Conservation (phyloP, 30 jellyfish, hydroid and myxozoan species). For the Mastigias papua region DNA sequence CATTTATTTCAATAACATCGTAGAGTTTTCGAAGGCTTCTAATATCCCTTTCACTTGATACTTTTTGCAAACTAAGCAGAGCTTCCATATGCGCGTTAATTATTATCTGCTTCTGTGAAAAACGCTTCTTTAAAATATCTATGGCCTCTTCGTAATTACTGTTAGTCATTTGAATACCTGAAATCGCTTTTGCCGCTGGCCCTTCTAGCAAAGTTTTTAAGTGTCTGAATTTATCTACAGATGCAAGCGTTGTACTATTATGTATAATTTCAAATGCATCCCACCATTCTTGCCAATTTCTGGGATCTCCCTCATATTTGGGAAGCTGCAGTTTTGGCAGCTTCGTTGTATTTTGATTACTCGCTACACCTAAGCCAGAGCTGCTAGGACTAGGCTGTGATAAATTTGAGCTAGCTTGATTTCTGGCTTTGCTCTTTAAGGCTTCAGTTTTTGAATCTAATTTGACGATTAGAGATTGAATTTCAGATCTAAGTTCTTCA, state of each 20-base stretch:
- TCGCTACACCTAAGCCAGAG: background rate
- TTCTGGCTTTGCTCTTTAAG: constrained; percentile 8
- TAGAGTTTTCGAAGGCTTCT: constrained; percentile 9
- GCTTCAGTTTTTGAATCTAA: constrained; percentile 16
- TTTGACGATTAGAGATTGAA: constrained; percentile 28
- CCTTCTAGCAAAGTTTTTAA: constrained; percentile 28
- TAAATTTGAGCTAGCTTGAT: background rate
- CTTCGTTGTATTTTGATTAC: constrained; percentile 24
- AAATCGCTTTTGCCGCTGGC: constrained; percentile 34
- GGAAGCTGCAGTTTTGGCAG: constrained; percentile 44
- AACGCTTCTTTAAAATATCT: constrained; percentile 24
- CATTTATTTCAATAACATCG: constrained; percentile 30
- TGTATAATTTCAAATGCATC: constrained; percentile 23
- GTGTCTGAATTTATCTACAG: constrained; percentile 37
- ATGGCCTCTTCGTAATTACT: constrained; percentile 33
- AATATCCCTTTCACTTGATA: constrained; percentile 2
- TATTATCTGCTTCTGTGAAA: constrained; percentile 30
- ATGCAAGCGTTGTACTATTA: constrained; percentile 5
- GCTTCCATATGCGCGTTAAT: constrained; percentile 51
- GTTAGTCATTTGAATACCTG: constrained; percentile 34
- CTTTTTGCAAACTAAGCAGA: background rate
- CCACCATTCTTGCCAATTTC: constrained; percentile 55
- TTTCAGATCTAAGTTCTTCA: constrained; percentile 55
- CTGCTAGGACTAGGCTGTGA: background rate
- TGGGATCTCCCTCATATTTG: constrained; percentile 36